Evolutionary conservation across 2,888 invertebrate genomes (phyloP).

Genomic region (Hetaerina titia): DNA sequence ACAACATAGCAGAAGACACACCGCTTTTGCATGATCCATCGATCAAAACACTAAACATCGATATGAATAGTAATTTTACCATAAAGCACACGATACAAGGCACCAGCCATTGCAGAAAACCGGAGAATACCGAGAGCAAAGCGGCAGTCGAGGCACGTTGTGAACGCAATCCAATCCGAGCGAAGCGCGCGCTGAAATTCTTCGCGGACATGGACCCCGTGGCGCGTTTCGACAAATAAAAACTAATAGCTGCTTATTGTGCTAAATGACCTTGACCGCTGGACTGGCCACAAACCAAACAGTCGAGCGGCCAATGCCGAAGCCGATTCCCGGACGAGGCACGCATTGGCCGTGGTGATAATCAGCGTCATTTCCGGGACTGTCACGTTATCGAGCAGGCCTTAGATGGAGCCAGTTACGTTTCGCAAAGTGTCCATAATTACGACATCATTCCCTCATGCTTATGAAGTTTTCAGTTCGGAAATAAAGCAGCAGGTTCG

Average conservation of each 20-base stretch:
- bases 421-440: neutral
- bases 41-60: too few species aligned
- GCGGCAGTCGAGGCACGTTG: neutral
- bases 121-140: neutral
- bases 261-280: constrained; percentile 14
- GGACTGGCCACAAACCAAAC: constrained; percentile 7
- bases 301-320: neutral
- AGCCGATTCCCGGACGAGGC: neutral
- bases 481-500: too few species aligned
- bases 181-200: neutral
- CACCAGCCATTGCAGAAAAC: neutral
- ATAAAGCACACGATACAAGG: too few species aligned
- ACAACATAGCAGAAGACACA: too few species aligned
- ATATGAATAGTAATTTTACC: too few species aligned
- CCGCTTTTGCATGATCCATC: too few species aligned
- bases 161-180: neutral
- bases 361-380: neutral
- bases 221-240: neutral
- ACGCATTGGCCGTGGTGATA: neutral
- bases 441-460: neutral
- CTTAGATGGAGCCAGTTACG: neutral
- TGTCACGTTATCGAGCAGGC: neutral
- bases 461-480: too few species aligned
- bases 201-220: neutral
- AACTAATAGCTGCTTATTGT: neutral